These are phyloP conservation scores for Tiliqua scincoides DNA, from an alignment of 2,113 vertebrate genomes.

Conservation along the genomic window DNA sequence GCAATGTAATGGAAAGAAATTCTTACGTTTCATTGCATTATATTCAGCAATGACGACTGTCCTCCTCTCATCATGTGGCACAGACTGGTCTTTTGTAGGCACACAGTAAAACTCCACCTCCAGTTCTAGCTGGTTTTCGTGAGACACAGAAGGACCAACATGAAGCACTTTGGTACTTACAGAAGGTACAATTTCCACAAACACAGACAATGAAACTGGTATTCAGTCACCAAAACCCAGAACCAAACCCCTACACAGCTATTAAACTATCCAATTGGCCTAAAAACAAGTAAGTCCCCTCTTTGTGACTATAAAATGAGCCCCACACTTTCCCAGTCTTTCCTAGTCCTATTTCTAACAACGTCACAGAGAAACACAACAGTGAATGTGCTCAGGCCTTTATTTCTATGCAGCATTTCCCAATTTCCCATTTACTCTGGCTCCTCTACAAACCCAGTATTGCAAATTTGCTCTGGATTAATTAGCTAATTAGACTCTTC, in stretches of 20 bases:
- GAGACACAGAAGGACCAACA: no score
- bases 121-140: neutral
- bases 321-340: neutral
- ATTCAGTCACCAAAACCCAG: neutral
- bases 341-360: neutral
- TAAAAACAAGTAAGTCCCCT: neutral
- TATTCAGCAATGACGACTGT: no score
- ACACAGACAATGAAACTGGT: neutral
- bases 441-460: neutral
- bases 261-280: neutral
- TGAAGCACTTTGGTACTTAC: neutral
- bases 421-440: neutral
- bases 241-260: neutral
- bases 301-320: neutral
- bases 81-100: neutral
- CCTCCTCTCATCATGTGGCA: neutral
- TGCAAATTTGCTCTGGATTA: slow-evolving; percentile 1
- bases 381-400: neutral
- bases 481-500: neutral
- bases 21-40: no score
- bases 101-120: neutral
- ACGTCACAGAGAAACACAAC: neutral
- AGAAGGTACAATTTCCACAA: neutral
- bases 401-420: neutral
- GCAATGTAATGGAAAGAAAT: no score